Evolutionary conservation across 2,797 vertebrate genomes (phyloP).

Genomic region (Phyllotis vaccarum): DNA sequence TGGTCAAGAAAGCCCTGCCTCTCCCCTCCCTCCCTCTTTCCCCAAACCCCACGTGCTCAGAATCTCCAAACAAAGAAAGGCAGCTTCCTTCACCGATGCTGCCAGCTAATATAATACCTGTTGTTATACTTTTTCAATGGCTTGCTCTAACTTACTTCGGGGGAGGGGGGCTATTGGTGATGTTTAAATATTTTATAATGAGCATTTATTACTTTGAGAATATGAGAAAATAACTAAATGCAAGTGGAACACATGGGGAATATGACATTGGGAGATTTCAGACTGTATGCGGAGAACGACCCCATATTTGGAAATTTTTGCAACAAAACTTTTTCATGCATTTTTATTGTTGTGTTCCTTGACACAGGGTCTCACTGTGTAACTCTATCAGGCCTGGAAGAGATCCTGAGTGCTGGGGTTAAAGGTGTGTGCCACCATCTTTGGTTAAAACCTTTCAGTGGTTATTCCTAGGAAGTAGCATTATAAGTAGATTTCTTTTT

Average conservation of each 20-base stretch:
- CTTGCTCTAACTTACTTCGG: neutral
- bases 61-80: too few relatives aligned
- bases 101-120: neutral
- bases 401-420: neutral
- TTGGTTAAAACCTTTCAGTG: neutral
- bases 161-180: neutral
- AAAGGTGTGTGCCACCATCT: neutral
- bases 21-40: neutral
- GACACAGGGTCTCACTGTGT: neutral
- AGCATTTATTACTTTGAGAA: neutral
- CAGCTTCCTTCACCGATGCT: neutral
- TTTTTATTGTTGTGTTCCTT: neutral
- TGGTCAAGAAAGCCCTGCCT: neutral
- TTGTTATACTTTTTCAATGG: neutral
- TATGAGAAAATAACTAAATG: conserved; percentile 50
- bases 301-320: neutral
- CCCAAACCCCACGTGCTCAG: neutral
- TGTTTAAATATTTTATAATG: conserved; percentile 35
- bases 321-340: neutral
- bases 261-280: neutral
- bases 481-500: conserved; percentile 2
- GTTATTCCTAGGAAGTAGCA: conserved; percentile 6
- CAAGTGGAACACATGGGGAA: conserved; percentile 30
- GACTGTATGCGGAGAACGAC: neutral
- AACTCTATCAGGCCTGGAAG: neutral